Percentiles rank a stretch among this genome's conserved stretches.
These are phyloP conservation scores for Leucoma salicis DNA, from an alignment of 2,888 invertebrate species.

Conservation along the genomic window DNA sequence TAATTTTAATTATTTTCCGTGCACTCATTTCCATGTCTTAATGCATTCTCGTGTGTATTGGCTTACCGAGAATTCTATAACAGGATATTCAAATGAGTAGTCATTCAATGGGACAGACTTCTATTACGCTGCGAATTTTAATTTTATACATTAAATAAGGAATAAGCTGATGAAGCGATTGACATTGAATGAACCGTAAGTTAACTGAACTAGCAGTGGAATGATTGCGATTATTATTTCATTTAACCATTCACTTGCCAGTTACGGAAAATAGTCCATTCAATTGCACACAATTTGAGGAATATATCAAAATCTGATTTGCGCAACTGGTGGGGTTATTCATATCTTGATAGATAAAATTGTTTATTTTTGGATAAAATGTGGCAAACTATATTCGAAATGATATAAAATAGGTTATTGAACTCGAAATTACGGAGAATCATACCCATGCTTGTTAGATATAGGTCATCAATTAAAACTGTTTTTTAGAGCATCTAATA, in stretches of 20 bases:
- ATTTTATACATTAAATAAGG: constrained; percentile 16
- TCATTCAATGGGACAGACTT: constrained; percentile 14
- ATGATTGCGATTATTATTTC: no score
- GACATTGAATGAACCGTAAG: no score
- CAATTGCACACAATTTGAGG: neutral
- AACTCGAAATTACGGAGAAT: neutral
- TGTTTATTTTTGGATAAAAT: neutral
- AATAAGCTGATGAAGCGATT: no score
- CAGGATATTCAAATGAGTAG: constrained; percentile 32
- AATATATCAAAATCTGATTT: neutral
- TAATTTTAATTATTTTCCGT: neutral
- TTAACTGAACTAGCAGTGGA: no score
- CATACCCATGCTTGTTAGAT: no score
- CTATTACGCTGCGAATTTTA: constrained; percentile 35
- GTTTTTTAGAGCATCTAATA: no score
- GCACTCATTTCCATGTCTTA: neutral
- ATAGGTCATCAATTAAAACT: no score
- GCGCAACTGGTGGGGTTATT: no score
- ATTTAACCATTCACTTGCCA: no score
- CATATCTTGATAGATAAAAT: neutral
- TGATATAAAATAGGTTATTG: neutral
- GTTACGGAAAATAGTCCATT: no score
- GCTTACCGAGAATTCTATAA: constrained; percentile 7
- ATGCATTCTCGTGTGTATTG: constrained; percentile 4
- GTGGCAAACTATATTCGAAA: no score